phyloP scores from a whole-genome alignment of 2,797 vertebrate genomes.

The Ctenopoma multispine region DNA sequence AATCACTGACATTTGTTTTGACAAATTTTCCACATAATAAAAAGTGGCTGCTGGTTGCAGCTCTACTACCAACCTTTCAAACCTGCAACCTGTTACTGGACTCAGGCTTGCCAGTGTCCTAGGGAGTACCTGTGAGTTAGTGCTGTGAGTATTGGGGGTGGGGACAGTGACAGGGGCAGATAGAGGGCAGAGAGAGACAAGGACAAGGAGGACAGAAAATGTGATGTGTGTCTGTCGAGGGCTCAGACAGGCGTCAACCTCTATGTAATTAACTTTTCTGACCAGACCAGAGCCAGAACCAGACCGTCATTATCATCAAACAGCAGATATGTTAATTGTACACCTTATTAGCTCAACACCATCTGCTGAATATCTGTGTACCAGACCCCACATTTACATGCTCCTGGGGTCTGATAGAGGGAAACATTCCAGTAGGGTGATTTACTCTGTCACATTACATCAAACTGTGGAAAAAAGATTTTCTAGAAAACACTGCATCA shows the following conservation, averaged over 20 bases:
- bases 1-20: too few species aligned
- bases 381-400: slow-evolving; percentile 28
- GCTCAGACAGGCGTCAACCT: background rate
- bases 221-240: background rate
- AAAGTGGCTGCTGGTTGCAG: too few species aligned
- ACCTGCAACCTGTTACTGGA: background rate
- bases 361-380: slow-evolving; percentile 33
- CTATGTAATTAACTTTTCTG: background rate
- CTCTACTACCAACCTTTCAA: too few species aligned
- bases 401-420: background rate
- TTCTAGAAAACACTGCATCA: background rate
- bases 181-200: slow-evolving; percentile 14
- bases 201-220: background rate
- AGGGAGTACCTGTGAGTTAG: slow-evolving; percentile 28
- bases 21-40: too few species aligned
- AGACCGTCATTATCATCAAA: slow-evolving; percentile 19
- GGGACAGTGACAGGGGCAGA: slow-evolving; percentile 36
- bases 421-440: background rate
- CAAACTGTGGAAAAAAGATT: too few species aligned
- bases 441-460: background rate
- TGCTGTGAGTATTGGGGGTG: too few species aligned
- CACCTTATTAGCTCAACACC: slow-evolving; percentile 34
- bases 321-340: slow-evolving; percentile 37
- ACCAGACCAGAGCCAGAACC: slow-evolving; percentile 6
- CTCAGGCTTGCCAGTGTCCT: background rate